These are phyloP conservation scores for Oscheius sp. DNA, from an alignment of 2,888 invertebrate genomes.

Conservation along the genomic window DNA sequence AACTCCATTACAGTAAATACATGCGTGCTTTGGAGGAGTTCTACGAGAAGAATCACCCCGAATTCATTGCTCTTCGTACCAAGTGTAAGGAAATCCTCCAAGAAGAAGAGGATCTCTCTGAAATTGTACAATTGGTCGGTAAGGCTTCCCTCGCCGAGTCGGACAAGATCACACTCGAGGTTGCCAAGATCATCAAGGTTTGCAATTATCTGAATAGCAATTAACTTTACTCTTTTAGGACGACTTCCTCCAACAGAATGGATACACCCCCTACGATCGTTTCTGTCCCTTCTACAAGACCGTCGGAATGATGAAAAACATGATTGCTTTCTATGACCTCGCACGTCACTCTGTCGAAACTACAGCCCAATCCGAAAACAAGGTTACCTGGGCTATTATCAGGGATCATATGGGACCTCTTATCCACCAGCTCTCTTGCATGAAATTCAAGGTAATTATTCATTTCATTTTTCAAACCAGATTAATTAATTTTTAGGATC, in stretches of 20 bases:
- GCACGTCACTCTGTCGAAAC: conserved; percentile 96
- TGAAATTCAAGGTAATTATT: conserved; percentile 94
- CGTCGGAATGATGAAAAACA: conserved; percentile 96
- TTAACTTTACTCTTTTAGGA: conserved; percentile 82
- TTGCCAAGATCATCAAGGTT: conserved; percentile 81
- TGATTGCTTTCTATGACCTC: conserved; percentile 98
- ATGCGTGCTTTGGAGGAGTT: conserved; percentile 97
- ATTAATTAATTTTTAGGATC: conserved; percentile 81
- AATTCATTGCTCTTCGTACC: conserved; percentile 94
- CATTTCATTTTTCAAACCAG: conserved; percentile 36
- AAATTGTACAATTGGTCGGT: conserved; percentile 99
- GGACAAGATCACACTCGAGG: conserved; percentile 98
- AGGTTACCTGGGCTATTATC: conserved; percentile 83
- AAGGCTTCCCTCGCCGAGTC: conserved; percentile 90
- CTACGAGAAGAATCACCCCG: conserved; percentile 96
- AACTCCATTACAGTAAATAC: conserved; percentile 82
- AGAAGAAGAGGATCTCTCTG: conserved; percentile 98
- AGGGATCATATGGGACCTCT: conserved; percentile 94
- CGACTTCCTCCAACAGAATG: conserved; percentile 99
- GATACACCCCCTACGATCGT: conserved; percentile 78
- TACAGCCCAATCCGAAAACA: conserved; percentile 97
- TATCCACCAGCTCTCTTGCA: conserved; percentile 94
- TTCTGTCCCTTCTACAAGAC: conserved; percentile 99
- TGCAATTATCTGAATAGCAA: conserved; percentile 61
- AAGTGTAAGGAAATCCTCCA: conserved; percentile 85